Base-by-base conservation (phyloP, 2,888 invertebrate species). In the Drosophila pseudotalamancana region DNA sequence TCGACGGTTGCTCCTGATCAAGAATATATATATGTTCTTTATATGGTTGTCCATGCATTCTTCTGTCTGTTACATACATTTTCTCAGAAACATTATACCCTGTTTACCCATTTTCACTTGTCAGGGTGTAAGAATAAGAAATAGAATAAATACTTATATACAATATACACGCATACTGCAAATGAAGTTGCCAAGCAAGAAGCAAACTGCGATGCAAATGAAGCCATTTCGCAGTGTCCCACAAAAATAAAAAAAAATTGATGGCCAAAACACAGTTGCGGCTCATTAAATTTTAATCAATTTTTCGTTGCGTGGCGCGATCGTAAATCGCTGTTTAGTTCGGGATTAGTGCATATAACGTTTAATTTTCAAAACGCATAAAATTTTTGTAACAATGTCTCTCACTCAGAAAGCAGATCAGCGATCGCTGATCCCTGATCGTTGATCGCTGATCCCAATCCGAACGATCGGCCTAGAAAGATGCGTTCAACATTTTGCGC, bases 291-390 rank as follows among this genome's bases (percentile, higher is more conserved):
- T 84, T 87, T 81, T 81, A 87, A 81, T 81, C 81, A 81, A 81
- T 81, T 84, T 81, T 87, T 87, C 69, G 64, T 64, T 61, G 75
- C 66, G 34, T 56, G 66, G 62, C 62, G 55, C 37, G 76, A 51
- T 87, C 81, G 87, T 81, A 83, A 86, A 86, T 86, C 87, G 87
- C 81, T 64, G 81, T 87, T 81, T 81, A 81, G 84, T 77, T 75
- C 81, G 55, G 81, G 81, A 87, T 87, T 81, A 81, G 87, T 50
- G 81, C 81, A 77, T 84, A 85, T 78, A 83, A 79, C 87, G 87
- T 84, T 84, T 84, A 85, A 84, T 85, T 80, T 84, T 85, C 66
- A 84, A 87, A 87, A 87, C 79, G 88, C 85, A 87, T 87, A 79
- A 85, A 84, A 84, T 69, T 81, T 80, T 77, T 87, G 83, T 87